Conservation (phyloP, 2,797 vertebrate genomes). For the Microctenopoma lineatum region DNA sequence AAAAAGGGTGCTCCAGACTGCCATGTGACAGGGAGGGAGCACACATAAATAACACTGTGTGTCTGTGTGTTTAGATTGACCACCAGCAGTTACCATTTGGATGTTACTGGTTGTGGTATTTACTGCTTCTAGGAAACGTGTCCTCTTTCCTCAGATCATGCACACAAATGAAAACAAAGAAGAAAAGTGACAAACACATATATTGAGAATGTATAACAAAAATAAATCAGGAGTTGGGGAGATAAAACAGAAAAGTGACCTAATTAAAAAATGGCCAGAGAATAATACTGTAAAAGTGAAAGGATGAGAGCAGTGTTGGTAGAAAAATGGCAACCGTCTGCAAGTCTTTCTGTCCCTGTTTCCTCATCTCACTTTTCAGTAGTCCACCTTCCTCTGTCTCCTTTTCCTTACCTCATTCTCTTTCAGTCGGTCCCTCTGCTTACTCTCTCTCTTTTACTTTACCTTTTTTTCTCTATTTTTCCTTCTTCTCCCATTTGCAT, state of each 20-base stretch:
- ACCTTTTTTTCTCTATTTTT: constrained; percentile 4
- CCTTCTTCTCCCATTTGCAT: constrained; percentile 34
- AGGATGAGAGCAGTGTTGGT: constrained; percentile 34
- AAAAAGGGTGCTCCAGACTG: too few relatives aligned
- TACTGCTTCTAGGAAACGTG: not conserved
- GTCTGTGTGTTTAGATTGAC: not conserved
- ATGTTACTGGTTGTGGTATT: not conserved
- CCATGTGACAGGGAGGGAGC: too few relatives aligned
- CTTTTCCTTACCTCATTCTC: constrained; percentile 1
- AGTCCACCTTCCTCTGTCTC: constrained; percentile 29
- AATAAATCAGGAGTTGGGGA: not conserved
- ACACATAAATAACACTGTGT: too few relatives aligned
- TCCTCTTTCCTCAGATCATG: constrained; percentile 6
- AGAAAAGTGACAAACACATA: not conserved
- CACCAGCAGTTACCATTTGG: not conserved
- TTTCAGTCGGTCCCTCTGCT: constrained; percentile 20
- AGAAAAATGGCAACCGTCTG: constrained; percentile 67
- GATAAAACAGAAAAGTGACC: constrained; percentile 1
- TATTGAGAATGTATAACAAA: not conserved
- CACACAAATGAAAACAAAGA: not conserved
- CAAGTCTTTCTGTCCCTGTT: constrained; percentile 42
- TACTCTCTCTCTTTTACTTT: constrained; percentile 30
- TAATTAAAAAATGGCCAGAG: constrained; percentile 6
- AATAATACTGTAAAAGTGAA: constrained; percentile 37
- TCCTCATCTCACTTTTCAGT: constrained; percentile 69